Conservation (phyloP, 2,888 invertebrate species). For the Drosophila stalkeri region DNA sequence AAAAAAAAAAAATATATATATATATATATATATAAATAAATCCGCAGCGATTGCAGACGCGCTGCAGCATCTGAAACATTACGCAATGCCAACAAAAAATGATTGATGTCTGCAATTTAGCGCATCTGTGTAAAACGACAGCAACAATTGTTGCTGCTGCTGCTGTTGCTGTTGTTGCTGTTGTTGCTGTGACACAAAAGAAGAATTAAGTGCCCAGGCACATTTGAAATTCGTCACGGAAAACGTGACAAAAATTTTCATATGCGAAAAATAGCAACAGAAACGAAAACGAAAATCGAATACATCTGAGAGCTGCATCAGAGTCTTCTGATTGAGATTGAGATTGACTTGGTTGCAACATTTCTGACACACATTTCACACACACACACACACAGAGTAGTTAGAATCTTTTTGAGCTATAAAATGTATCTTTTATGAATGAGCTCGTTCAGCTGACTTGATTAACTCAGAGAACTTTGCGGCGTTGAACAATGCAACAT, state of each 20-base stretch:
- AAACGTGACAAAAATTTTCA: slow-evolving; percentile 79
- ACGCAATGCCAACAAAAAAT: slow-evolving; percentile 69
- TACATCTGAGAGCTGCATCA: slow-evolving; percentile 20
- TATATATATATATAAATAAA: not conserved
- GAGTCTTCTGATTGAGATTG: slow-evolving; percentile 58
- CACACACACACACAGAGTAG: slow-evolving; percentile 50
- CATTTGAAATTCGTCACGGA: slow-evolving; percentile 80
- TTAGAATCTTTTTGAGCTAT: slow-evolving; percentile 55
- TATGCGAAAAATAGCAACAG: slow-evolving; percentile 49
- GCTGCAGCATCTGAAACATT: slow-evolving; percentile 53
- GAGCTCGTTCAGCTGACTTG: slow-evolving; percentile 52
- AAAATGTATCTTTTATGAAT: slow-evolving; percentile 64
- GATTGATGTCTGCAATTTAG: slow-evolving; percentile 80
- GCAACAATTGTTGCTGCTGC: slow-evolving; percentile 43
- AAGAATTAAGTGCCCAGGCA: slow-evolving; percentile 79
- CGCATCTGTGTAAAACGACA: slow-evolving; percentile 75
- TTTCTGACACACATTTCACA: slow-evolving; percentile 77
- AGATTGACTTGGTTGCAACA: slow-evolving; percentile 76
- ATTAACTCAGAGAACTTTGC: slow-evolving; percentile 34
- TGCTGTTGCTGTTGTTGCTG: slow-evolving; percentile 21
- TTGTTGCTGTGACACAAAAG: slow-evolving; percentile 62
- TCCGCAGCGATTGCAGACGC: slow-evolving; percentile 9
- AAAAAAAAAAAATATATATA: not conserved
- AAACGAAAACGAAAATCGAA: slow-evolving; percentile 30
- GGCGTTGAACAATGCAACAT: slow-evolving; percentile 66